These are phyloP conservation scores for Tarsius wallacei DNA, from an alignment of 2,797 vertebrate species.

Conservation along the genomic window DNA sequence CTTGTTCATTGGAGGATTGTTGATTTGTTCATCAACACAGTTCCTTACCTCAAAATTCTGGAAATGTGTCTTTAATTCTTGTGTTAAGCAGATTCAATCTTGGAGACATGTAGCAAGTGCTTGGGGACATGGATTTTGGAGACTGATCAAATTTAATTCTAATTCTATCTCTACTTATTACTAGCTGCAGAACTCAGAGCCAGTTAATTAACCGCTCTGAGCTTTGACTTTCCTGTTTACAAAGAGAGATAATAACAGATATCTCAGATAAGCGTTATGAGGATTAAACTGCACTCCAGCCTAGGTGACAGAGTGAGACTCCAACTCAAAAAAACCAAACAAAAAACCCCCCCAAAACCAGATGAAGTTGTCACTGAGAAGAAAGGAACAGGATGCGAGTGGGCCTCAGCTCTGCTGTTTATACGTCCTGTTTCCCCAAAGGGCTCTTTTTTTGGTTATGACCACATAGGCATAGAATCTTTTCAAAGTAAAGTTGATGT, in stretches of 20 bases:
- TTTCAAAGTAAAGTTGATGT: slow-evolving; percentile 79
- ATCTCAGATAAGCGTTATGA: slow-evolving; percentile 49
- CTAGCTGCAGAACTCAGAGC: background rate
- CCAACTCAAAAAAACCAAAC: too few relatives aligned
- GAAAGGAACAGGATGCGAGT: slow-evolving; percentile 60
- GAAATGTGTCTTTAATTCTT: slow-evolving; percentile 30
- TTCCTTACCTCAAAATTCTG: background rate
- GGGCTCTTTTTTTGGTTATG: slow-evolving; percentile 79
- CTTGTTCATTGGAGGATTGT: background rate
- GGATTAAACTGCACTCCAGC: slow-evolving; percentile 11
- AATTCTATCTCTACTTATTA: slow-evolving; percentile 59
- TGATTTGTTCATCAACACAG: slow-evolving; percentile 26
- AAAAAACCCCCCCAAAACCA: too few relatives aligned
- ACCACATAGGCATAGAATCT: slow-evolving; percentile 81
- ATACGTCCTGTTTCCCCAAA: slow-evolving; percentile 78
- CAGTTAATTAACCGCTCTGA: slow-evolving; percentile 50
- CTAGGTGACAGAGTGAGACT: too few relatives aligned
- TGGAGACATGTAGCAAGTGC: slow-evolving; percentile 22
- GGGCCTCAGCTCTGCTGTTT: slow-evolving; percentile 67
- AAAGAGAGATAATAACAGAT: slow-evolving; percentile 59
- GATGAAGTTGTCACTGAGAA: slow-evolving; percentile 31
- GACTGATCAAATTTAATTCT: slow-evolving; percentile 3
- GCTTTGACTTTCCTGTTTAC: slow-evolving; percentile 62
- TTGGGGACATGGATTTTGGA: slow-evolving; percentile 7
- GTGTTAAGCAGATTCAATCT: slow-evolving; percentile 12